Evolutionary conservation across 2,113 vertebrate species (phyloP).

Genomic region (Psephotus haematonotus): DNA sequence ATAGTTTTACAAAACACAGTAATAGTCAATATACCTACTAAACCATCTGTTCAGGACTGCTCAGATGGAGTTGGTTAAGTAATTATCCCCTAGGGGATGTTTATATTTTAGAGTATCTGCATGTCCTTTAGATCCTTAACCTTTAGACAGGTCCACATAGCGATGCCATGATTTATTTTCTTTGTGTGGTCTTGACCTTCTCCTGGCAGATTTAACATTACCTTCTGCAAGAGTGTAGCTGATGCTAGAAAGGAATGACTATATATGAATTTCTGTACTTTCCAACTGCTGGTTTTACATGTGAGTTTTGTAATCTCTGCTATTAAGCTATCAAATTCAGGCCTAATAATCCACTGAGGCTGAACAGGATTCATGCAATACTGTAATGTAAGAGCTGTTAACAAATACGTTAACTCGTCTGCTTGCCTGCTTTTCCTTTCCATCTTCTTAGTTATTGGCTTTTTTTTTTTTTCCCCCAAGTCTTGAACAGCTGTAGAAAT

Average conservation of each 20-base stretch:
- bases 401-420: conserved; percentile 29
- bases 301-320: conserved; percentile 61
- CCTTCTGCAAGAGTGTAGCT: conserved; percentile 50
- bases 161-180: conserved; percentile 74
- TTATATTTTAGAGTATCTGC: conserved; percentile 59
- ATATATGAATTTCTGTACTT: conserved; percentile 13
- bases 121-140: conserved; percentile 75
- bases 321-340: conserved; percentile 71
- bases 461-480: not conserved
- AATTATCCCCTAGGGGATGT: conserved; percentile 51
- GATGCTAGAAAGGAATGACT: conserved; percentile 30
- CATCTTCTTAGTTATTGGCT: not conserved
- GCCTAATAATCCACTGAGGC: conserved; percentile 59
- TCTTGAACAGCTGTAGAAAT: not conserved
- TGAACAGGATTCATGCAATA: not conserved
- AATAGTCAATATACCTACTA: conserved; percentile 19
- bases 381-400: conserved; percentile 49
- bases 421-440: not conserved
- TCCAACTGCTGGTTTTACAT: conserved; percentile 2
- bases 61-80: conserved; percentile 46
- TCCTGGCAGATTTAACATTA: conserved; percentile 59
- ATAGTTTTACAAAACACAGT: conserved; percentile 10
- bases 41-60: conserved; percentile 36
- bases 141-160: conserved; percentile 71
- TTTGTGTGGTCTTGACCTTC: conserved; percentile 77